These are phyloP conservation scores for Leptoteleia sp. DNA, from an alignment of 1,140 invertebrate species.

Conservation along the genomic window DNA sequence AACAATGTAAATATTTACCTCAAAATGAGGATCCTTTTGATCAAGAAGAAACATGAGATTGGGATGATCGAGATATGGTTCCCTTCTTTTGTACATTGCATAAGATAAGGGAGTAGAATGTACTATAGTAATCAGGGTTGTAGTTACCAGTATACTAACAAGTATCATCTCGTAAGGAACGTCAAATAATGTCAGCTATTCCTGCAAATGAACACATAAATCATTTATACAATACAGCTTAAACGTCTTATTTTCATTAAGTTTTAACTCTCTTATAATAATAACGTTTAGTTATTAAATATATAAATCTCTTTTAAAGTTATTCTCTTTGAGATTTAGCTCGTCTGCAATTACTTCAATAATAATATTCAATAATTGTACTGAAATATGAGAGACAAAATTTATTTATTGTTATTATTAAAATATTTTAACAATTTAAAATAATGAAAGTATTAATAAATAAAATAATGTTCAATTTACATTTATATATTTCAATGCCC, in stretches of 20 bases:
- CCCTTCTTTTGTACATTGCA: slow-evolving; percentile 67
- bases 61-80: slow-evolving; percentile 44
- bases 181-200: slow-evolving; percentile 45
- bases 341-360: no score
- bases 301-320: no score
- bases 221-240: slow-evolving; percentile 10
- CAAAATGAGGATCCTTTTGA: slow-evolving; percentile 57
- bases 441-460: no score
- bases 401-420: no score
- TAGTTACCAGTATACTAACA: slow-evolving; percentile 63
- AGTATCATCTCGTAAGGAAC: slow-evolving; percentile 62
- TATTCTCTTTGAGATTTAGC: no score
- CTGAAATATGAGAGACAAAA: no score
- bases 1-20: no score
- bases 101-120: slow-evolving; percentile 67
- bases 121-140: slow-evolving; percentile 64
- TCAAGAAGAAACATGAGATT: slow-evolving; percentile 61
- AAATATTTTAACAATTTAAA: no score
- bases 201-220: slow-evolving; percentile 39
- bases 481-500: no score
- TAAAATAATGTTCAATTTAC: no score
- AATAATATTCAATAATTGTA: no score
- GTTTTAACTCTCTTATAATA: slow-evolving; percentile 1
- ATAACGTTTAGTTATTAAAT: slow-evolving; percentile 12
- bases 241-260: slow-evolving; percentile 6